A percentile compares a stretch with the other conserved stretches of the same genome.
Conservation (phyloP, 2,888 invertebrate genomes). For the Scaptodrosophila latifasciaeformis region DNA sequence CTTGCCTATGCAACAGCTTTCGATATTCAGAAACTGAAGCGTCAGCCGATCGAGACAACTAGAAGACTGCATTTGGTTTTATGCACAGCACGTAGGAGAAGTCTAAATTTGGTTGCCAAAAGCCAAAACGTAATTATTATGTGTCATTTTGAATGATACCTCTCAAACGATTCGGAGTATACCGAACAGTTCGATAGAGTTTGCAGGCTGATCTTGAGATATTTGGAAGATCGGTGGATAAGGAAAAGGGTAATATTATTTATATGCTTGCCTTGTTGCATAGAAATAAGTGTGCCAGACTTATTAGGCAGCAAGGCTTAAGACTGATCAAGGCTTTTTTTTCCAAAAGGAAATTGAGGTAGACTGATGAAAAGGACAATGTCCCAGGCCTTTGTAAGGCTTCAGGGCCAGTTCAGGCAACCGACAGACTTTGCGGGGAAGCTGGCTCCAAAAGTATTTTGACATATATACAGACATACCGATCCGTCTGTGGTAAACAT, state of each 20-base stretch:
- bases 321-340: too few species aligned
- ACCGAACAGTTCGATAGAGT: too few species aligned
- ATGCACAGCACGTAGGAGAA: conserved; percentile 46
- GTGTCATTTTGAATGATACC: conserved; percentile 32
- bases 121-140: conserved; percentile 54
- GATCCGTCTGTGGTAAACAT: conserved; percentile 54
- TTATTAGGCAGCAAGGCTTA: conserved; percentile 21
- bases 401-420: conserved; percentile 7
- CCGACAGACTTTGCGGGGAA: conserved; percentile 6
- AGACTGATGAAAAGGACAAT: conserved; percentile 12
- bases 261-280: conserved; percentile 1
- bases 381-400: conserved; percentile 27
- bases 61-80: conserved; percentile 9
- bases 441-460: conserved; percentile 5
- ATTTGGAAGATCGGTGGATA: too few species aligned
- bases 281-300: conserved; percentile 54
- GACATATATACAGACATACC: conserved; percentile 21
- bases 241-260: conserved; percentile 22
- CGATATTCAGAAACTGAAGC: too few species aligned
- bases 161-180: too few species aligned
- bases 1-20: too few species aligned
- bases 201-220: too few species aligned
- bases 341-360: conserved; percentile 17
- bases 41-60: too few species aligned
- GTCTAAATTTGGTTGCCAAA: conserved; percentile 55